phyloP scores from a whole-genome alignment of 1,140 invertebrate species.

The Leptinotarsa lineolata region DNA sequence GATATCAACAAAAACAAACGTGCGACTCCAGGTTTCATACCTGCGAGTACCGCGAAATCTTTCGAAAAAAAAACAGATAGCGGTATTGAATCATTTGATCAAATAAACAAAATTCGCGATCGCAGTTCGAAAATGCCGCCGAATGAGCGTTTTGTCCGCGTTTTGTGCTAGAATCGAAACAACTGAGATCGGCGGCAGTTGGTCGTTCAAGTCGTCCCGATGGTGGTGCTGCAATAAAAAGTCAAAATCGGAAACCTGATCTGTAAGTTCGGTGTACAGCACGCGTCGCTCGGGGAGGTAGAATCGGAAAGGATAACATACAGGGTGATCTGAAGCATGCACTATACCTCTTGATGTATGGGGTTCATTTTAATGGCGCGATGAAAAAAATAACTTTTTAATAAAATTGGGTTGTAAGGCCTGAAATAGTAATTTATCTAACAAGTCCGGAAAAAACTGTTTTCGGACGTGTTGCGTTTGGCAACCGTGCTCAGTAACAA shows the following conservation, averaged over 20 bases:
- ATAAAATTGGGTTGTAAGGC: too few relatives aligned
- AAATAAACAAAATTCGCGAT: background rate
- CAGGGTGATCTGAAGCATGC: background rate
- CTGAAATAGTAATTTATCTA: too few relatives aligned
- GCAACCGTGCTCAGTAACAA: too few relatives aligned
- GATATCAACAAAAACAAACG: too few relatives aligned
- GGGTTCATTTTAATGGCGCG: too few relatives aligned
- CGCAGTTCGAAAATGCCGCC: too few relatives aligned
- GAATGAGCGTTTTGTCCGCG: background rate
- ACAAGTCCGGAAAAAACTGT: too few relatives aligned
- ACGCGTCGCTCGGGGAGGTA: background rate
- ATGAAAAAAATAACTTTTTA: too few relatives aligned
- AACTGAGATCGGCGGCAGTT: slow-evolving; percentile 3
- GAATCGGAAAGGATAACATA: background rate
- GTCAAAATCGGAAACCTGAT: slow-evolving; percentile 14
- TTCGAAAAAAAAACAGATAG: background rate
- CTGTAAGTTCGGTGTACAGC: slow-evolving; percentile 8
- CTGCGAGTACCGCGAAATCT: too few relatives aligned
- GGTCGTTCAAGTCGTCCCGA: background rate
- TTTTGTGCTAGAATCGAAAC: slow-evolving; percentile 11
- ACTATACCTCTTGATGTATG: too few relatives aligned
- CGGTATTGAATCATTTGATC: background rate
- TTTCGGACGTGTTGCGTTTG: too few relatives aligned
- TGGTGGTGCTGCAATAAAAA: slow-evolving; percentile 18
- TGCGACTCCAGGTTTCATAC: too few relatives aligned